Evolutionary conservation across 2,888 invertebrate species (phyloP), one percentile per base, ranked within the genome.

Genomic region (Oxycera nigricornis): DNA sequence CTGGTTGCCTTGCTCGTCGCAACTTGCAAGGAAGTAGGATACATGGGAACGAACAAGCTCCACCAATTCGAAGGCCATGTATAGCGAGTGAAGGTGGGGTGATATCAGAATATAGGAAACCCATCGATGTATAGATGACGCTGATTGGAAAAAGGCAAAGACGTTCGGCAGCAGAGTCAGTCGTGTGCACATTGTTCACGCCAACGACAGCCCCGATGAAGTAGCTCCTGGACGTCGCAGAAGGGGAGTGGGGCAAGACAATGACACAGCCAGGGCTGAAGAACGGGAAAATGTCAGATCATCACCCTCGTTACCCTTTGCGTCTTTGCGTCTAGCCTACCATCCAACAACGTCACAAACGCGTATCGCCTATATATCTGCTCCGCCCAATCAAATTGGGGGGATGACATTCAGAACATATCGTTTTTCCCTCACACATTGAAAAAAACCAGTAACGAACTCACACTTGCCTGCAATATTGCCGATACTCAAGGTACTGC

Each of bases 81-180:
- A 62, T 39, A 62, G 7, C 30, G 24, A 11, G 22, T n/a, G 7
- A 65, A 65, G 65, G 65, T 65, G 65, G 65, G 65, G 65, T 65
- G 65, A 65, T 65, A 30, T 41, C 65, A 72, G 39, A 72, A 73
- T 73, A 76, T 74, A 76, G 76, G 68, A 76, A 76, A 76, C 55
- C 74, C 76, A 76, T 76, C 76, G 76, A 76, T 76, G 74, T 73
- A 76, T 76, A 76, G 76, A 76, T 74, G 76, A 76, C 67, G 74
- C 68, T 76, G 76, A 76, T 76, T 76, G 76, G 76, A 76, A 76
- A 76, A 76, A 76, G 74, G 73, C 74, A 59, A 76, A 62, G 70
- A 70, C 70, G 70, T 70, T 70, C 62, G 68, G 59, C 46, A 65
- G 22, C 4, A 55, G 57, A 57, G 57, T 72, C 26, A 30, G 17